Percentiles rank a stretch among this genome's conserved stretches.
These are phyloP conservation scores for Cataglyphis rosenhaueri DNA, from an alignment of 2,888 invertebrate genomes.

Conservation along the genomic window DNA sequence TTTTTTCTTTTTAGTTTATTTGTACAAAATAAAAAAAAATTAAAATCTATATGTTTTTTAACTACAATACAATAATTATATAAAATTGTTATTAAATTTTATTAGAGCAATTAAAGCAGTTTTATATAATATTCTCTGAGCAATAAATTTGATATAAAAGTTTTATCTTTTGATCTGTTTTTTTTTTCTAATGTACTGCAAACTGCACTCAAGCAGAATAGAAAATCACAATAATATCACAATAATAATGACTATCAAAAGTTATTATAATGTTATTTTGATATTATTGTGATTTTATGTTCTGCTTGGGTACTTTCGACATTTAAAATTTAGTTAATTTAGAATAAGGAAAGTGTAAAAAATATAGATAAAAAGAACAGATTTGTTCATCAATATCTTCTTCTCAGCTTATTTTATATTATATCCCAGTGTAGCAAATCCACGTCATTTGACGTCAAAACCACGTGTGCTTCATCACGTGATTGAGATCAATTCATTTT, in stretches of 20 bases:
- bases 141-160: neutral
- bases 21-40: constrained; percentile 19
- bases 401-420: neutral
- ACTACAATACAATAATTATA: neutral
- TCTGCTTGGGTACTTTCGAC: neutral
- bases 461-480: too few species aligned
- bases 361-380: neutral
- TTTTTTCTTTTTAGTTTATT: neutral
- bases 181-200: neutral
- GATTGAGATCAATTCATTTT: neutral
- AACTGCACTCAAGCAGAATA: too few species aligned
- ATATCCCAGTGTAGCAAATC: neutral
- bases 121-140: neutral
- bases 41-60: neutral
- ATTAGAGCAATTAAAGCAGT: neutral
- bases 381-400: neutral
- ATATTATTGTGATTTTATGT: too few species aligned
- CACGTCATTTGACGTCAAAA: too few species aligned
- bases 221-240: too few species aligned
- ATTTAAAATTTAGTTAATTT: neutral
- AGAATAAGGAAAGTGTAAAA: neutral
- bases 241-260: too few species aligned
- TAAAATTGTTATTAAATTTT: neutral
- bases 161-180: neutral
- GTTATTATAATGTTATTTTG: too few species aligned